Conservation (phyloP, 35 echinoderm and acorn worm species). For the Apostichopus parvimensis region DNA sequence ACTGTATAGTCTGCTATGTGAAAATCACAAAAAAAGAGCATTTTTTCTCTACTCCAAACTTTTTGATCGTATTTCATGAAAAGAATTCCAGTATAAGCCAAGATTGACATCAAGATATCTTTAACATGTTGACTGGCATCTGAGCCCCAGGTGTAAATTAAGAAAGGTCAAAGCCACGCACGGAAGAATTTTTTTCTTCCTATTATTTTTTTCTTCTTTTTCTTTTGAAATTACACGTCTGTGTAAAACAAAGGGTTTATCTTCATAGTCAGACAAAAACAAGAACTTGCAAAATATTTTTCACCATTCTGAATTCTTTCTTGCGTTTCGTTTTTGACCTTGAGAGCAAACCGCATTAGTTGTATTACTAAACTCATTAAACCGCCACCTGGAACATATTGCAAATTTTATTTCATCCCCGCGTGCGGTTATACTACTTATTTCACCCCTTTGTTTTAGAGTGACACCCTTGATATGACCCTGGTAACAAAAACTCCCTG, state of each 20-base stretch:
- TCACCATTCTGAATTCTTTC: slow-evolving; percentile 18
- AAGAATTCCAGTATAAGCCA: no score
- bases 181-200: background rate
- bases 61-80: no score
- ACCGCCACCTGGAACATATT: slow-evolving; percentile 42
- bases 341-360: slow-evolving; percentile 43
- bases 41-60: no score
- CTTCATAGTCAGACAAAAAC: slow-evolving; percentile 30
- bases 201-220: background rate
- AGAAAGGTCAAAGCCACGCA: background rate
- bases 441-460: background rate
- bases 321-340: slow-evolving; percentile 2
- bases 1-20: no score
- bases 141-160: slow-evolving; percentile 7
- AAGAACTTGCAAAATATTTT: background rate
- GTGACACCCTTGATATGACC: slow-evolving; percentile 18
- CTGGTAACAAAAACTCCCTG: background rate
- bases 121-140: background rate
- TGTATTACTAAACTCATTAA: slow-evolving; percentile 46
- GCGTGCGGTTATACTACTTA: slow-evolving; percentile 16
- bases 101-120: background rate
- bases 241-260: slow-evolving; percentile 7
- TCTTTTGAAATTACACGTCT: background rate
- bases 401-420: background rate
- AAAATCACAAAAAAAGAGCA: no score